Percentiles rank a stretch among this genome's conserved stretches.
These are phyloP conservation scores for Sciurus vulgaris DNA, from an alignment of 2,797 vertebrate genomes.

Conservation along the genomic window DNA sequence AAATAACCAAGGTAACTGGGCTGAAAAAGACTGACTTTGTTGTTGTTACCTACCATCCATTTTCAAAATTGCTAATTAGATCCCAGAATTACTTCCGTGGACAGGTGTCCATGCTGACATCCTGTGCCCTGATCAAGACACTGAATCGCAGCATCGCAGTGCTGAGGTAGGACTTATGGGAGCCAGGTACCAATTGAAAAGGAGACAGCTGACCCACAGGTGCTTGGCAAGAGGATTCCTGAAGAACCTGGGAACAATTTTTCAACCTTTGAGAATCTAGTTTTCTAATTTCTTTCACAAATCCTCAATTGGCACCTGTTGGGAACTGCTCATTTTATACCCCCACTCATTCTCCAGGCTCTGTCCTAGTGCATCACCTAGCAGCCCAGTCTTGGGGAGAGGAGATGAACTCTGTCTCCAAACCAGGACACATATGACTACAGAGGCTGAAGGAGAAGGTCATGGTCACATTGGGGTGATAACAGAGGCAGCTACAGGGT, in stretches of 20 bases:
- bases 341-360: not conserved
- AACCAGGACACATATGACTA: not conserved
- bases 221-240: not conserved
- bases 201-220: not conserved
- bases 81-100: conserved; percentile 51
- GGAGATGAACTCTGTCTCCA: not conserved
- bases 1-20: conserved; percentile 56
- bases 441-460: not conserved
- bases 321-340: not conserved
- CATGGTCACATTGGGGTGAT: not conserved
- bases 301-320: not conserved
- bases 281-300: conserved; percentile 45
- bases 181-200: conserved; percentile 10
- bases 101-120: conserved; percentile 19
- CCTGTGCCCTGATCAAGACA: not conserved
- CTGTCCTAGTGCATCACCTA: not conserved
- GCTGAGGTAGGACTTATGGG: not conserved
- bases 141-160: not conserved
- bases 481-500: not conserved
- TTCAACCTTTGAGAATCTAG: not conserved
- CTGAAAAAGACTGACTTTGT: conserved; percentile 60
- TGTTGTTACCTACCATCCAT: conserved; percentile 51
- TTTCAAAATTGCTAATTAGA: conserved; percentile 68
- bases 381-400: not conserved
- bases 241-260: not conserved